phyloP scores from a whole-genome alignment of 2,797 vertebrate species.

The Parambassis ranga region DNA sequence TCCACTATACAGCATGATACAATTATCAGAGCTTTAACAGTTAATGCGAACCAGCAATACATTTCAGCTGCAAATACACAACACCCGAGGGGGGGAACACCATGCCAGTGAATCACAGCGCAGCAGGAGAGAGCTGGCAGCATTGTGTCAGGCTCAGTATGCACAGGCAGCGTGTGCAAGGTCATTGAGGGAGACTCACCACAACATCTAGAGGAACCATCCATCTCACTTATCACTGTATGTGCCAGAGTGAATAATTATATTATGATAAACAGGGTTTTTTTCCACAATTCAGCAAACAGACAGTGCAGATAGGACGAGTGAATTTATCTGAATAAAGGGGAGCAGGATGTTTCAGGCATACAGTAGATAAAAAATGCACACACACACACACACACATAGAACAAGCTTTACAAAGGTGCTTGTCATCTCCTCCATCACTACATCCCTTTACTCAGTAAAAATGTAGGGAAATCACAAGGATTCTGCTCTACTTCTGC shows the following conservation, averaged over 20 bases:
- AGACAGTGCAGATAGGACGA: conserved; percentile 54
- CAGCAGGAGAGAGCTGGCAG: conserved; percentile 47
- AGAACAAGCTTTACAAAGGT: neutral
- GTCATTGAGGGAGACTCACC: conserved; percentile 69
- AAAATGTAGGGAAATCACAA: conserved; percentile 32
- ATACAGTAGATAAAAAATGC: conserved; percentile 35
- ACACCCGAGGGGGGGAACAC: conserved; percentile 23
- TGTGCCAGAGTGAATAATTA: conserved; percentile 72
- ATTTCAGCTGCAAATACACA: conserved; percentile 56
- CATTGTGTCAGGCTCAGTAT: conserved; percentile 54
- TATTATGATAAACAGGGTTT: conserved; percentile 72
- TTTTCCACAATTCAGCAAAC: conserved; percentile 61
- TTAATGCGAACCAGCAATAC: conserved; percentile 47
- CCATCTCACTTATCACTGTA: conserved; percentile 78
- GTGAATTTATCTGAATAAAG: conserved; percentile 61
- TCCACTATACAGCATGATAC: conserved; percentile 30
- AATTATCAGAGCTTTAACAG: conserved; percentile 63
- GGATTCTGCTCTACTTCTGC: conserved; percentile 24
- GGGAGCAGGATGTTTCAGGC: conserved; percentile 21
- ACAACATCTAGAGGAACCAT: conserved; percentile 59
- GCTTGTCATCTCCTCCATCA: conserved; percentile 23
- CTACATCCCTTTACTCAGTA: conserved; percentile 17
- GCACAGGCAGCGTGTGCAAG: conserved; percentile 64
- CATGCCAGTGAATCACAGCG: conserved; percentile 54
- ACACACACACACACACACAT: neutral